A percentile compares a stretch with the other conserved stretches of the same genome.
phyloP scores from a whole-genome alignment of 2,888 invertebrate genomes.

The Acanthosepion pharaonis region DNA sequence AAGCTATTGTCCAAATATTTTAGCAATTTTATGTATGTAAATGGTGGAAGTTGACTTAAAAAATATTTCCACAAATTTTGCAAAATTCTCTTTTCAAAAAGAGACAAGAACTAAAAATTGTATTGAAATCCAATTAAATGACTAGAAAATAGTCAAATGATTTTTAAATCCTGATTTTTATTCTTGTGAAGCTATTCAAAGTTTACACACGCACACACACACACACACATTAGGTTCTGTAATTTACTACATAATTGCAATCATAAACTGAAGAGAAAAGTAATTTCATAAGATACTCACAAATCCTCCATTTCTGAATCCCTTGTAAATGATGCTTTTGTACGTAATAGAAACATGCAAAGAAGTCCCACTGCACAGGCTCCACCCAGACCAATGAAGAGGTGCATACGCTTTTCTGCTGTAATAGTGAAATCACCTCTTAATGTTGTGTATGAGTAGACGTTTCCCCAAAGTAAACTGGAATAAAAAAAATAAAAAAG shows the following conservation, averaged over 20 bases:
- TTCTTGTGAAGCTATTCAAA: too few relatives aligned
- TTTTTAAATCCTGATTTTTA: too few relatives aligned
- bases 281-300: not conserved
- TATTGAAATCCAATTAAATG: too few relatives aligned
- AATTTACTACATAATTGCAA: not conserved
- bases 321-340: constrained; percentile 55
- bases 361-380: constrained; percentile 81
- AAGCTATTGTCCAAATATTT: too few relatives aligned
- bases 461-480: constrained; percentile 95
- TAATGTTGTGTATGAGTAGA: constrained; percentile 94
- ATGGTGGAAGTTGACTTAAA: too few relatives aligned
- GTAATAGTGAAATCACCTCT: constrained; percentile 85
- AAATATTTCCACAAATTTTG: too few relatives aligned
- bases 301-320: not conserved
- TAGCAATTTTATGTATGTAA: too few relatives aligned
- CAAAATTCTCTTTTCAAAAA: too few relatives aligned
- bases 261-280: not conserved
- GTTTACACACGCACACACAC: too few relatives aligned
- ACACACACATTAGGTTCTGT: too few relatives aligned
- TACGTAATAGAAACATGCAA: constrained; percentile 69
- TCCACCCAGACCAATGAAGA: constrained; percentile 86
- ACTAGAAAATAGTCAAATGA: too few relatives aligned
- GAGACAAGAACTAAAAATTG: too few relatives aligned
- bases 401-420: constrained; percentile 81
- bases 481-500: constrained; percentile 69